Conservation (phyloP, 2,113 vertebrate genomes). For the Merops nubicus region DNA sequence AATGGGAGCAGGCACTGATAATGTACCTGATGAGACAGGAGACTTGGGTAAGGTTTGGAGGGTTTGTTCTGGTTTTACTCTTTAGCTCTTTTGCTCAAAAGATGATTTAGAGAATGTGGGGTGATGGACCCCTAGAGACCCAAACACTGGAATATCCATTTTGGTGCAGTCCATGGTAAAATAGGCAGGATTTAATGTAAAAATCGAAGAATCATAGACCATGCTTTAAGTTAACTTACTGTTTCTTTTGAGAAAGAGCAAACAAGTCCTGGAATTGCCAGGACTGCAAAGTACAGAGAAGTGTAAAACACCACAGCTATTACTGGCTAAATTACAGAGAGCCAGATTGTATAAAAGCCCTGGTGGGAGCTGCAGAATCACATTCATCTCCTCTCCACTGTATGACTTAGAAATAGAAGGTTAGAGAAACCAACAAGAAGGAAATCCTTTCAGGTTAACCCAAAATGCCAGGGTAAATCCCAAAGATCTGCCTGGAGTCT, state of each 20-base stretch:
- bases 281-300: slow-evolving; percentile 9
- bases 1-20: not conserved
- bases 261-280: not conserved
- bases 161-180: not conserved
- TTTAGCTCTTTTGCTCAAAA: not conserved
- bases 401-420: not conserved
- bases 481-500: not conserved
- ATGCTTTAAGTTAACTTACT: not conserved
- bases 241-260: not conserved
- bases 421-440: slow-evolving; percentile 1
- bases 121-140: not conserved
- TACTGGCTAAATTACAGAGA: slow-evolving; percentile 24
- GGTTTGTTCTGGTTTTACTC: not conserved
- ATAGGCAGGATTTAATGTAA: not conserved
- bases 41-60: not conserved
- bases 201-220: not conserved
- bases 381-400: not conserved
- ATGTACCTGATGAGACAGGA: not conserved
- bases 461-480: not conserved
- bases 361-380: slow-evolving; percentile 6
- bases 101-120: not conserved
- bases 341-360: not conserved
- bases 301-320: slow-evolving; percentile 2
- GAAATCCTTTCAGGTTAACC: slow-evolving; percentile 20
- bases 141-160: not conserved